Conservation (phyloP, 2,888 invertebrate genomes). For the Tipula confusa region DNA sequence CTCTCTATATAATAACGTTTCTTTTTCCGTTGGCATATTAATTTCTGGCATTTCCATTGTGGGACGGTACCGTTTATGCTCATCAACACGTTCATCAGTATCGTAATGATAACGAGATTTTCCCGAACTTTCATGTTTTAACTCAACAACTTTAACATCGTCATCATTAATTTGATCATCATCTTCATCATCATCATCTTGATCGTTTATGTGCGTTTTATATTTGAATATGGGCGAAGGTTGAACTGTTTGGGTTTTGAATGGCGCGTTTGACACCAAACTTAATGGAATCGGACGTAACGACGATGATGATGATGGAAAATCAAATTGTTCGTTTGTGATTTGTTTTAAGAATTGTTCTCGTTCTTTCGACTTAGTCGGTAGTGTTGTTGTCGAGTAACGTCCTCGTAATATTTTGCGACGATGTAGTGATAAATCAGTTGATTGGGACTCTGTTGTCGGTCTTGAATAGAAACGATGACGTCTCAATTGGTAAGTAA, state of each 20-base stretch:
- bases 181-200: slow-evolving; percentile 16
- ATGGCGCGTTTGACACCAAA: background rate
- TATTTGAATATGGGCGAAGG: background rate
- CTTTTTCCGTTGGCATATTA: slow-evolving; percentile 39
- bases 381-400: slow-evolving; percentile 9
- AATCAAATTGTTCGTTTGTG: background rate
- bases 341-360: background rate
- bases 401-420: slow-evolving; percentile 3
- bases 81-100: slow-evolving; percentile 28
- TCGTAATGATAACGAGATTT: background rate
- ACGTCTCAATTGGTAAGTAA: slow-evolving; percentile 47
- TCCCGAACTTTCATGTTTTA: background rate
- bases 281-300: background rate
- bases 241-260: background rate
- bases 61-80: slow-evolving; percentile 35
- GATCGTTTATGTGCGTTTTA: background rate
- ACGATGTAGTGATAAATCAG: background rate
- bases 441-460: background rate
- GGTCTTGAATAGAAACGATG: slow-evolving; percentile 35
- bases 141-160: slow-evolving; percentile 15
- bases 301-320: background rate
- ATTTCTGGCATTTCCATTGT: slow-evolving; percentile 38
- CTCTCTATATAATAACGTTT: slow-evolving; percentile 43
- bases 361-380: background rate
- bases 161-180: background rate